phyloP scores from a whole-genome alignment of 2,888 invertebrate species.

The Lochmaea crataegi region DNA sequence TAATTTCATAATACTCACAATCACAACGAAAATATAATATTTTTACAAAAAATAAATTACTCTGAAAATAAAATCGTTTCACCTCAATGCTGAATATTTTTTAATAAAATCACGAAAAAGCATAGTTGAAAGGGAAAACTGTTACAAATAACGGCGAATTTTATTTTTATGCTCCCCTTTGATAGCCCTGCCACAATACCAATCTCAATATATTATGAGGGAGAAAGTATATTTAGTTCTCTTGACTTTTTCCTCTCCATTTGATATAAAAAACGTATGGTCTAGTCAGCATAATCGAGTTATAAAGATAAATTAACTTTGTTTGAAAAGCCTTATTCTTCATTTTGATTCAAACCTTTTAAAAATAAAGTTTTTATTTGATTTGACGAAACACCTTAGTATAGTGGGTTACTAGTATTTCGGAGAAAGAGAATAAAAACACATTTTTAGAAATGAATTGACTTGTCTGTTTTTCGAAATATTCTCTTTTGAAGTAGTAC shows the following conservation, averaged over 20 bases:
- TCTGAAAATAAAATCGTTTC: too few species aligned
- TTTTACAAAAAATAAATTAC: too few species aligned
- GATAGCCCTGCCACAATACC: slow-evolving; percentile 24
- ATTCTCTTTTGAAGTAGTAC: too few species aligned
- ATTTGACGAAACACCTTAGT: neutral
- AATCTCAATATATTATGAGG: slow-evolving; percentile 44
- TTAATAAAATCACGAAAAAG: neutral
- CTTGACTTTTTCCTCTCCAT: slow-evolving; percentile 43
- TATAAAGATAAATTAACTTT: slow-evolving; percentile 17
- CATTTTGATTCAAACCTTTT: slow-evolving; percentile 1
- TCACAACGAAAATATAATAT: too few species aligned
- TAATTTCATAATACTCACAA: too few species aligned
- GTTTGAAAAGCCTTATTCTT: neutral
- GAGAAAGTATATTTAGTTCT: slow-evolving; percentile 41
- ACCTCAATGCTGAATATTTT: too few species aligned
- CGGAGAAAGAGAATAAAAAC: too few species aligned
- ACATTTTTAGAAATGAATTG: too few species aligned
- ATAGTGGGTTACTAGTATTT: too few species aligned
- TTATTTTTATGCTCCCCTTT: slow-evolving; percentile 18
- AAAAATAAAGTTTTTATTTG: neutral
- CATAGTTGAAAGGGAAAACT: neutral
- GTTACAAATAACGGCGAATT: slow-evolving; percentile 1
- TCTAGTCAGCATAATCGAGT: slow-evolving; percentile 42
- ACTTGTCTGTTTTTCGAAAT: too few species aligned
- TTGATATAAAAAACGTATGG: slow-evolving; percentile 44